Conservation (phyloP, 2,113 vertebrate species). For the Nyctereutes procyonoides region DNA sequence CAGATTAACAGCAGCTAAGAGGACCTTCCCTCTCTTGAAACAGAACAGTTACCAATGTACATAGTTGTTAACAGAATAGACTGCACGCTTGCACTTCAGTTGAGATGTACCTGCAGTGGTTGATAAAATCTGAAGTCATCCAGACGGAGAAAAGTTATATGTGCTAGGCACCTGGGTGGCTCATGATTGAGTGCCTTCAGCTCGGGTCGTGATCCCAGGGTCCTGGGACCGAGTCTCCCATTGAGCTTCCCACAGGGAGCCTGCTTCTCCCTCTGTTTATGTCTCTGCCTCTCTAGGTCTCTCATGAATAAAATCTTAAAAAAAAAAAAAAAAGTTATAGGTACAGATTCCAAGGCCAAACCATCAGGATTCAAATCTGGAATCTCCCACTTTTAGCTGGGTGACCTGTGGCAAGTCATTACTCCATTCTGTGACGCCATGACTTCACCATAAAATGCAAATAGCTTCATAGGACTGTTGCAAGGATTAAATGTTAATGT, state of each 20-base stretch:
- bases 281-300: too few species aligned
- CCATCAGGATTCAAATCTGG: neutral
- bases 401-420: neutral
- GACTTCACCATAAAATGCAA: conserved; percentile 1
- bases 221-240: too few species aligned
- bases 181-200: too few species aligned
- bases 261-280: too few species aligned
- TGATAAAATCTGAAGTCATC: neutral
- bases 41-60: neutral
- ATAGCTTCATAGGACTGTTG: conserved; percentile 46
- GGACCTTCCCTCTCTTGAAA: neutral
- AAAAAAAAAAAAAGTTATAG: neutral
- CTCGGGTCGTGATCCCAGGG: too few species aligned
- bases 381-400: neutral
- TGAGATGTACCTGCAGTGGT: neutral
- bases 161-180: too few species aligned
- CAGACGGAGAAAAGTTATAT: neutral
- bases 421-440: neutral
- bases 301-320: too few species aligned
- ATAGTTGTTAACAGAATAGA: neutral
- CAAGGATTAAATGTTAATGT: conserved; percentile 71
- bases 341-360: neutral
- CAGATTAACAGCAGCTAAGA: neutral
- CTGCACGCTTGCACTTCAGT: neutral
- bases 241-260: too few species aligned